Evolutionary conservation across 2,888 invertebrate species (phyloP), one percentile per base, ranked within the genome.

Genomic region (Margaritifera margaritifera): DNA sequence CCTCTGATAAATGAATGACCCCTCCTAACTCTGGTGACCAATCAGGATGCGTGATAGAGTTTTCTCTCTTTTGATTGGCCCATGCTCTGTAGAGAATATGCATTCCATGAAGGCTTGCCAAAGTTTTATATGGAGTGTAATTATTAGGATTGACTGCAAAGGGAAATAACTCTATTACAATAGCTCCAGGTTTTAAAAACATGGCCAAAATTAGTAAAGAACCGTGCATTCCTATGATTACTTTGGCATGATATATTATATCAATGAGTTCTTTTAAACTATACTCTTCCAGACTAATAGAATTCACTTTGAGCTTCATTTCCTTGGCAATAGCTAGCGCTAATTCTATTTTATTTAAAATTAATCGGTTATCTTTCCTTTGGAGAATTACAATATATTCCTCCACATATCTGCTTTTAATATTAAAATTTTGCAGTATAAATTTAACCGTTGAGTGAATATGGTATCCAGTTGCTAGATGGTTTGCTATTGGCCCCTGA

Each of bases 111-210:
- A 90, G 65, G n/a, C 78, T 64, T 60, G 86, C 85, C 24, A 92
- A 77, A 6, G 90, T 90, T 78, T 86, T 88, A 69, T 90, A 89
- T 20, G 91, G 91, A 6, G 91, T 90, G 63, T 91, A 91, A 70
- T 89, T 77, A 4, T 83, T 75, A 22, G 91, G 89, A 68, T 87
- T 85, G 31, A 92, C 87, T 1, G 89, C 91, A 82, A 88, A 91
- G 0, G 92, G 92, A 81, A 91, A 92, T n/a, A 92, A 71, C 82
- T 92, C 92, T 20, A 92, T 75, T 4, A 91, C 74, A 59, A 86
- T 71, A 51, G 90, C 83, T 27, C 86, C 84, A 18, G 87, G 83
- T 57, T 83, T 84, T 22, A 91, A 73, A 80, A 91, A 91, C 67
- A 91, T 74, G 19, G 90, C 81, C 4, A 91, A 77, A 62, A 88